Evolutionary conservation across 2,113 vertebrate genomes (phyloP).

Genomic region (Coturnix japonica): DNA sequence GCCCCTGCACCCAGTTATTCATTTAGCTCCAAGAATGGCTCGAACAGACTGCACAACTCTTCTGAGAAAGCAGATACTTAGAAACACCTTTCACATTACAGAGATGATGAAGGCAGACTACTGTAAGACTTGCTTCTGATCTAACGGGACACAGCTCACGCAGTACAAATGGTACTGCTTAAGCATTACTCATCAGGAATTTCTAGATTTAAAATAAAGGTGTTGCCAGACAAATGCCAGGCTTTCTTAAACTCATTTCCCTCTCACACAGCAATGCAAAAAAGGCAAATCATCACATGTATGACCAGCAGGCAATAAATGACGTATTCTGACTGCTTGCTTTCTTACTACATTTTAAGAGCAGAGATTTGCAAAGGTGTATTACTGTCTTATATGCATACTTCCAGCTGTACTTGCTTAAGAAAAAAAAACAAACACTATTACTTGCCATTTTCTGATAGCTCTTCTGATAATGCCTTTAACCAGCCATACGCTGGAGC

Average conservation of each 20-base stretch:
- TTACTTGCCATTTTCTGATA: background rate
- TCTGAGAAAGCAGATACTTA: background rate
- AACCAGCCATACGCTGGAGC: background rate
- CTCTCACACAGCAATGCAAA: background rate
- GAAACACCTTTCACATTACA: background rate
- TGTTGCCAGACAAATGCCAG: background rate
- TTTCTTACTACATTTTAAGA: background rate
- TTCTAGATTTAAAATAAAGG: background rate
- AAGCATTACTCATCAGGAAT: background rate
- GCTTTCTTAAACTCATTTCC: background rate
- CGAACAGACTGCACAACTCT: background rate
- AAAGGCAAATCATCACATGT: background rate
- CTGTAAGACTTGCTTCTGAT: background rate
- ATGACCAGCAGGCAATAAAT: background rate
- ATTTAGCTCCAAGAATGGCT: background rate
- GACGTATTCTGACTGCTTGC: background rate
- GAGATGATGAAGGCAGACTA: background rate
- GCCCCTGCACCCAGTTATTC: background rate
- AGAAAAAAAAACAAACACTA: background rate
- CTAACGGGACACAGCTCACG: background rate
- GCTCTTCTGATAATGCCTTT: background rate
- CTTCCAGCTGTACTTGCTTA: background rate
- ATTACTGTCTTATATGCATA: background rate
- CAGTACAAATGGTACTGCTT: background rate
- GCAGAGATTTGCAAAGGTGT: background rate